A percentile compares a stretch with the other conserved stretches of the same genome.
Conservation (phyloP, 2,797 vertebrate species). For the Orestias chungarensis region DNA sequence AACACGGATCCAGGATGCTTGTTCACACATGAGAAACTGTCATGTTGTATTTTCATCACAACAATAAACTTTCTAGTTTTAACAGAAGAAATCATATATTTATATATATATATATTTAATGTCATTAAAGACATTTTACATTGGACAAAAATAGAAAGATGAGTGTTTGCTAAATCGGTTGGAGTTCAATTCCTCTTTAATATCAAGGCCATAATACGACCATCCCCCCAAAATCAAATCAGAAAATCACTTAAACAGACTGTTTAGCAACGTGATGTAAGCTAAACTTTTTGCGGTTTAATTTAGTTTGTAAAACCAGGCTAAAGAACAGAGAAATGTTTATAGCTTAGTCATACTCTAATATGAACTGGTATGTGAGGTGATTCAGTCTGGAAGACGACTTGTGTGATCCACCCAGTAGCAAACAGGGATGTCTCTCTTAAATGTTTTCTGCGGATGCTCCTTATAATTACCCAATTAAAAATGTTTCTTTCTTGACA, state of each 20-base stretch:
- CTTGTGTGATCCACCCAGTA: neutral
- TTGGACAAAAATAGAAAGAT: neutral
- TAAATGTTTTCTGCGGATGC: neutral
- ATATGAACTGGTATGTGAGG: neutral
- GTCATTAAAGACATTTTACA: neutral
- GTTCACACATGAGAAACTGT: too few relatives aligned
- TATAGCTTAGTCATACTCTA: neutral
- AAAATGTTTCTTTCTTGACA: constrained; percentile 62
- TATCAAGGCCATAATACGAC: neutral
- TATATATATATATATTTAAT: too few relatives aligned
- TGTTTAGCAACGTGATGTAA: neutral
- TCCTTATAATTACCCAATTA: neutral
- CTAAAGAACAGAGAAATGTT: neutral
- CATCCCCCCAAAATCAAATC: neutral
- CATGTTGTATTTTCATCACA: too few relatives aligned
- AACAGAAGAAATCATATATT: too few relatives aligned
- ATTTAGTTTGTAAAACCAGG: neutral
- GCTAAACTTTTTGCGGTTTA: too few relatives aligned
- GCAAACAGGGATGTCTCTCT: too few relatives aligned
- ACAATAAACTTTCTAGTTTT: too few relatives aligned
- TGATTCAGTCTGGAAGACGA: neutral
- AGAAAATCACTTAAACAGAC: neutral
- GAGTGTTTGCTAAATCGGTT: neutral
- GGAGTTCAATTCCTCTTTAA: neutral
- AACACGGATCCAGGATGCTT: too few relatives aligned